Conservation (phyloP, 1,140 invertebrate genomes). For the Cephus cinctus region DNA sequence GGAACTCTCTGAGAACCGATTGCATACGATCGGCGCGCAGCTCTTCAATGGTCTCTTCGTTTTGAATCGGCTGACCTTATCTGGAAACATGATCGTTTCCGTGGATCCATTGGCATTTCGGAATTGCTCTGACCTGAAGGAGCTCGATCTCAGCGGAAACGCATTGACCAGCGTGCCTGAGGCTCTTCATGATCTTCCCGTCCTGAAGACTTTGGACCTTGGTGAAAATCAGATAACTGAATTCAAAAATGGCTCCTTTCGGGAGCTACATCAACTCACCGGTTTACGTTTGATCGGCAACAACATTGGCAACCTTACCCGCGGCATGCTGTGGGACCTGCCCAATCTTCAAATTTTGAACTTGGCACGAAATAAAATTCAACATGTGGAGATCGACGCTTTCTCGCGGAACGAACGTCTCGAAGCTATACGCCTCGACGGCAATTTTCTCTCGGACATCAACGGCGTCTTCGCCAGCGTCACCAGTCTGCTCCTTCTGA, state of each 20-base stretch:
- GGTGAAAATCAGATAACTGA: slow-evolving; percentile 82
- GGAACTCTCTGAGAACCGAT: slow-evolving; percentile 80
- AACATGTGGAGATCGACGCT: slow-evolving; percentile 76
- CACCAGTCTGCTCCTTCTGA: slow-evolving; percentile 78
- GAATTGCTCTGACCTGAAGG: slow-evolving; percentile 88
- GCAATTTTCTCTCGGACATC: slow-evolving; percentile 82
- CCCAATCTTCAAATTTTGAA: slow-evolving; percentile 81
- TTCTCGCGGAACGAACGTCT: slow-evolving; percentile 78
- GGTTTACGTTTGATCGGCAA: slow-evolving; percentile 84
- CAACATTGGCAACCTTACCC: slow-evolving; percentile 79
- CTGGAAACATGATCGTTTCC: slow-evolving; percentile 79
- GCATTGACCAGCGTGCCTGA: slow-evolving; percentile 77
- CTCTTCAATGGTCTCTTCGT: slow-evolving; percentile 84
- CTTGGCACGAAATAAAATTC: slow-evolving; percentile 84
- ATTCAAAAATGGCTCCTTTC: slow-evolving; percentile 79
- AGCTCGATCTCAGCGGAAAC: slow-evolving; percentile 86
- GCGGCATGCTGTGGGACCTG: slow-evolving; percentile 83
- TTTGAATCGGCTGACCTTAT: slow-evolving; percentile 78
- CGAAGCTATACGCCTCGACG: slow-evolving; percentile 82
- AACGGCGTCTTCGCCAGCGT: slow-evolving; percentile 83
- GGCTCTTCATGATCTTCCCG: slow-evolving; percentile 76
- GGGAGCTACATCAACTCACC: slow-evolving; percentile 80
- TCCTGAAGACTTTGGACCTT: slow-evolving; percentile 82
- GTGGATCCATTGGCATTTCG: slow-evolving; percentile 83
- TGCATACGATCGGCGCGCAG: slow-evolving; percentile 76